These are phyloP conservation scores for Pristiophorus japonicus DNA, from an alignment of 2,113 vertebrate genomes.

Conservation along the genomic window DNA sequence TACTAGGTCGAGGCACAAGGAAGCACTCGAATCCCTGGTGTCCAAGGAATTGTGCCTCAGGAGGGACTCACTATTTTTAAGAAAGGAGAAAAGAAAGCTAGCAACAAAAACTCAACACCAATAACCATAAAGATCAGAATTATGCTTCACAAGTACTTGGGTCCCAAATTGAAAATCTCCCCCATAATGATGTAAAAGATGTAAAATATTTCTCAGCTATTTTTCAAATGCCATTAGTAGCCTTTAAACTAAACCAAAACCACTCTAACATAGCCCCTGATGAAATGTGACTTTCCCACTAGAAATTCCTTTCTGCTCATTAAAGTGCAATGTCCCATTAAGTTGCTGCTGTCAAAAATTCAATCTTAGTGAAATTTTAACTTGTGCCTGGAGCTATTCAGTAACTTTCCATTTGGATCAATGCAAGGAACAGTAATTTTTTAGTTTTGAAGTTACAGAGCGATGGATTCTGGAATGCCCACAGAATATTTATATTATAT, in stretches of 20 bases:
- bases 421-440: neutral
- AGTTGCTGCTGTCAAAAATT: neutral
- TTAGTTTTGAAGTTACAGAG: neutral
- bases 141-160: no score
- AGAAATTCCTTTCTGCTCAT: neutral
- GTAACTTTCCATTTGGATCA: neutral
- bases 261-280: neutral
- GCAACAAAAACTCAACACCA: no score
- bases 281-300: slow-evolving; percentile 13
- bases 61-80: no score
- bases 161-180: no score
- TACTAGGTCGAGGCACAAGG: no score
- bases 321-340: neutral
- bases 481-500: neutral
- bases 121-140: no score
- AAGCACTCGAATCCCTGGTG: no score
- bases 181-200: neutral
- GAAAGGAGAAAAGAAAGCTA: no score
- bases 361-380: neutral
- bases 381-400: neutral
- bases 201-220: neutral
- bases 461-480: neutral
- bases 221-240: slow-evolving; percentile 21
- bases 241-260: neutral
- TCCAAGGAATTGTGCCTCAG: no score